Evolutionary conservation across 1,140 invertebrate species (phyloP), one percentile per base, ranked within the genome.

Genomic region (Augochlora pura): DNA sequence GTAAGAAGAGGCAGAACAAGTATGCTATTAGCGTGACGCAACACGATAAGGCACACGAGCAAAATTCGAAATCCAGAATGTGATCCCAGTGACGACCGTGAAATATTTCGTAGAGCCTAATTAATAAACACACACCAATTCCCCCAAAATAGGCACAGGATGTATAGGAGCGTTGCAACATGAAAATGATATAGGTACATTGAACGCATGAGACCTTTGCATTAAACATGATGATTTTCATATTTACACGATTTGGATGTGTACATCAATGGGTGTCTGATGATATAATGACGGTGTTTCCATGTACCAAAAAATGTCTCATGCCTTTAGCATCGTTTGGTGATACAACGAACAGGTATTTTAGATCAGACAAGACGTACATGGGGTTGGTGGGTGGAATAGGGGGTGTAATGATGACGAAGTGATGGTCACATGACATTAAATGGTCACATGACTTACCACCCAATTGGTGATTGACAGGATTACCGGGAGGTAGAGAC

Each of bases 361-460:
- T 72, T 23, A 62, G 54, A 64, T 70, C 59, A 70, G 32, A 38
- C 14, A 25, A 38, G 42, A 7, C n/a, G 38, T 42, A 65, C 9
- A 49, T 57, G 18, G n/a, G 32, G 14, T 42, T n/a, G 18, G 16
- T 25, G 8, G 52, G 2, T 23, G 49, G 27, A 14, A 52, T 25
- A 42, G 68, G 59, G 64, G 25, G 67, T 85, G 84, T 79, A 69
- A 83, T 80, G 71, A 88, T 87, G 79, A 85, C 84, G 84, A 83
- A 87, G 82, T 88, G 87, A 91, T 89, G 89, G 91, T 92, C 91
- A 92, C 89, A 91, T 93, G 92, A 92, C 91, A 90, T 91, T 87
- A 91, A 91, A 71, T 87, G 88, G 90, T 92, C 91, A 91, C 82
- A 92, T 93, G 92, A 94, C 94, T 94, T 94, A 95, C 94, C 94